Evolutionary conservation across 2,113 vertebrate genomes (phyloP), one percentile per base, ranked within the genome.

Genomic region (Pipa parva): DNA sequence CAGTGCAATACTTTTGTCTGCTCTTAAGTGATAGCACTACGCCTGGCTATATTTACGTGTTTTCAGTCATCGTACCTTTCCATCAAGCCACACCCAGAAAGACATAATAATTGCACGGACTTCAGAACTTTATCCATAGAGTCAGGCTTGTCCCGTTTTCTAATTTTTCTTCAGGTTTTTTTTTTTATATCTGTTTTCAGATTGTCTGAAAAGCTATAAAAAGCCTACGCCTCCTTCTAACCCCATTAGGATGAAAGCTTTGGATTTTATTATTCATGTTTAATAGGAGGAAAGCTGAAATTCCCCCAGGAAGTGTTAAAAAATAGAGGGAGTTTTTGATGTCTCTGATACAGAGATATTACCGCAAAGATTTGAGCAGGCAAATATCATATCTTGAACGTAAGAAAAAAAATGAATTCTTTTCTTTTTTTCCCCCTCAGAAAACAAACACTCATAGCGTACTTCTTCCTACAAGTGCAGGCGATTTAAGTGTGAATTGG

Each of bases 221-320:
- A 83, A 82, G 73, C 72, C 58, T 79, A 81, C 62, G 77, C 74
- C 74, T 81, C 77, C 74, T 72, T 64, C 76, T 83, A 84, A 82
- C 76, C 79, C 83, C 78, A 83, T 84, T 83, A 81, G 71, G 74
- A 82, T 76, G 74, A 84, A 81, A 83, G 75, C 20, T 58, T 78
- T 72, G 76, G 37, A 75, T 83, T 79, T 80, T 84, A 82, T 79
- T 81, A 81, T 80, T 84, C 67, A 74, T 76, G 81, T 82, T 82
- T 81, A 81, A 79, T 66, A 72, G 76, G 76, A 78, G 78, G 74
- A 79, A n/a, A 83, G 67, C 71, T 81, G 75, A 75, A 75, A 76
- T 71, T 83, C 81, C 71, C 77, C 69, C 68, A 72, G 72, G 75
- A 86, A 77, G 72, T 64, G 42, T 76, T 74, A 78, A 82, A 82